Conservation (phyloP, 2,888 invertebrate genomes). For the Philereme transversata region DNA sequence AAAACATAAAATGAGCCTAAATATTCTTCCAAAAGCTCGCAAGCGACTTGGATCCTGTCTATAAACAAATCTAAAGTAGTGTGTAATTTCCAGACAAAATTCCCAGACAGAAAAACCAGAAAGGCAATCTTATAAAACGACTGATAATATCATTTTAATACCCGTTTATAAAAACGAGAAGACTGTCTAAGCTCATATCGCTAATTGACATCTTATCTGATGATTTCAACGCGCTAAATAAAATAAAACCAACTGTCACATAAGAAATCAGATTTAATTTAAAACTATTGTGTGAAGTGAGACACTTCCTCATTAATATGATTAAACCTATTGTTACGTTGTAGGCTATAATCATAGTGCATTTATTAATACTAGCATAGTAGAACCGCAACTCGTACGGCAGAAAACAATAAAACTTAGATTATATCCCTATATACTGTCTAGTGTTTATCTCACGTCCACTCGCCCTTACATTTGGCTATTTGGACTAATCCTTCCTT, state of each 20-base stretch:
- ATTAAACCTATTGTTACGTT: constrained; percentile 51
- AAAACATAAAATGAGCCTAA: too few species aligned
- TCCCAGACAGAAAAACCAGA: neutral
- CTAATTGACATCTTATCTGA: constrained; percentile 15
- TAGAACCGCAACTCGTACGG: constrained; percentile 10
- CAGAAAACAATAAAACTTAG: too few species aligned
- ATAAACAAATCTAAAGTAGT: too few species aligned
- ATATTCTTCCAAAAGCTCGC: too few species aligned
- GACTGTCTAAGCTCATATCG: constrained; percentile 9
- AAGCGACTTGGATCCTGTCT: too few species aligned
- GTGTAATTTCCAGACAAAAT: neutral
- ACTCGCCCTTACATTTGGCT: too few species aligned
- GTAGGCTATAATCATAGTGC: constrained; percentile 10
- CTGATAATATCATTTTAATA: neutral
- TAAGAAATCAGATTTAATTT: constrained; percentile 33
- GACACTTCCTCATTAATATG: constrained; percentile 42
- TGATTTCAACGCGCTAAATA: constrained; percentile 6
- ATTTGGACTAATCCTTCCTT: too few species aligned
- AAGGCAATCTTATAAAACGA: neutral
- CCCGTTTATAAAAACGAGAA: neutral
- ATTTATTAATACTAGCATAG: constrained; percentile 16
- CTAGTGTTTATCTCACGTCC: too few species aligned
- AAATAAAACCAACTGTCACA: constrained; percentile 20
- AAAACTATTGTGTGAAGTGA: constrained; percentile 31
- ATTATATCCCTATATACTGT: too few species aligned